Conservation (phyloP, 2,797 vertebrate genomes). For the Spondyliosoma cantharus region DNA sequence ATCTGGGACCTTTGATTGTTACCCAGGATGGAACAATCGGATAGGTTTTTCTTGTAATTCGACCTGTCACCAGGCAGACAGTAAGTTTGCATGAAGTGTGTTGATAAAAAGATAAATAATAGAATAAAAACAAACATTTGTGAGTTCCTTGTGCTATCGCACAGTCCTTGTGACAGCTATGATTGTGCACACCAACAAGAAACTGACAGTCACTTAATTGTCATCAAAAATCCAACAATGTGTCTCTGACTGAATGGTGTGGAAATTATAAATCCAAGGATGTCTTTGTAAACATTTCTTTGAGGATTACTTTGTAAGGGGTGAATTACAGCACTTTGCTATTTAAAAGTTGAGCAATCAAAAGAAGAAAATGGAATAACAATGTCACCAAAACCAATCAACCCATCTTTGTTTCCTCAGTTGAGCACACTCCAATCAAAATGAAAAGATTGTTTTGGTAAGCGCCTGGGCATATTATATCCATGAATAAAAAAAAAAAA, state of each 20-base stretch:
- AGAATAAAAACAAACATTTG: neutral
- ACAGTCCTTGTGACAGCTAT: neutral
- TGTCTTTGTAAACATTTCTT: neutral
- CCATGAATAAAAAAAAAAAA: neutral
- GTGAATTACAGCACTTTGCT: constrained; percentile 12
- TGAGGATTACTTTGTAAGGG: constrained; percentile 5
- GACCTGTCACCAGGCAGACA: too few species aligned
- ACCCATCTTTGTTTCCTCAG: constrained; percentile 15
- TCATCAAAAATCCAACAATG: neutral
- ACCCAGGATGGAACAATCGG: neutral
- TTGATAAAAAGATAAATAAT: neutral
- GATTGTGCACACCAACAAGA: neutral
- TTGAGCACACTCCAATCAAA: constrained; percentile 10
- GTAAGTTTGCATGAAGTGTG: neutral
- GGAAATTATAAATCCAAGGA: constrained; percentile 3
- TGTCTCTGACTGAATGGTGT: neutral
- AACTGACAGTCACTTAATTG: neutral
- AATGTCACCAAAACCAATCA: constrained; percentile 43
- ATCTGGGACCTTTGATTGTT: neutral
- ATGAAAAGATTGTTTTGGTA: constrained; percentile 31
- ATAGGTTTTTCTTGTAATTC: too few species aligned
- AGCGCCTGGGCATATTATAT: constrained; percentile 24
- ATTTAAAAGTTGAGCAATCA: constrained; percentile 26
- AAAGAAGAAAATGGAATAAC: constrained; percentile 4
- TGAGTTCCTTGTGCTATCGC: neutral